phyloP scores from a whole-genome alignment of 2,113 vertebrate species.

The Chloebia gouldiae region DNA sequence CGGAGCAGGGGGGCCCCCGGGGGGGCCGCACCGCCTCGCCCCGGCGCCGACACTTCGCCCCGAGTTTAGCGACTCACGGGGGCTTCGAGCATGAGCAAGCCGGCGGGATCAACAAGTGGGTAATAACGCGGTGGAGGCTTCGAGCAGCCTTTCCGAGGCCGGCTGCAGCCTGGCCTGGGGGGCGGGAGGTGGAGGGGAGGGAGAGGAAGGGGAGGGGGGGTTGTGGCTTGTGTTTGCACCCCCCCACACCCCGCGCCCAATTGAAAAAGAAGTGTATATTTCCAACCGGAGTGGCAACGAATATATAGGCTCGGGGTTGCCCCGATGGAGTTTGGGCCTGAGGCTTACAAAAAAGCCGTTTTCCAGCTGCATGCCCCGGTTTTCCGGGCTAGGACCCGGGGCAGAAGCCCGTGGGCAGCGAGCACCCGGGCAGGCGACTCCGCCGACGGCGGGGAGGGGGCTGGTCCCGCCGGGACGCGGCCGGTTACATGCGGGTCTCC shows the following conservation, averaged over 20 bases:
- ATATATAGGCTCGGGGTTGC: neutral
- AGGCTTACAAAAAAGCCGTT: neutral
- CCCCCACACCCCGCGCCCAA: neutral
- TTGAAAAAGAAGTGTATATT: neutral
- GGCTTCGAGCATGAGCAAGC: constrained; percentile 90
- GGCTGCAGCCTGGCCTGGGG: neutral
- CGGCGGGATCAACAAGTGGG: constrained; percentile 98
- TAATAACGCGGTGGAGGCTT: constrained; percentile 65
- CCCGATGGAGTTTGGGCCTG: neutral
- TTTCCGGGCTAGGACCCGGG: neutral
- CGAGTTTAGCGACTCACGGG: constrained; percentile 30
- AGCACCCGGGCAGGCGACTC: neutral
- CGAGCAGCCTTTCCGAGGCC: neutral
- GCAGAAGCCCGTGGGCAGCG: neutral
- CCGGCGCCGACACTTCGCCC: constrained; percentile 57
- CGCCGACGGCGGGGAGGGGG: neutral
- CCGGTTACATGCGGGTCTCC: neutral
- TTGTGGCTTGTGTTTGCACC: neutral
- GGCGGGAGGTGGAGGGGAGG: neutral
- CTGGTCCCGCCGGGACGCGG: neutral
- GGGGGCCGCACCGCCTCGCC: constrained; percentile 1
- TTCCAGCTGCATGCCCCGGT: neutral
- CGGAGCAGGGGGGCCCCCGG: neutral
- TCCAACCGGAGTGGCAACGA: neutral
- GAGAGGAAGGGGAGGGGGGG: neutral